Evolutionary conservation across 2,797 vertebrate genomes (phyloP).

Genomic region (Macropodus opercularis): DNA sequence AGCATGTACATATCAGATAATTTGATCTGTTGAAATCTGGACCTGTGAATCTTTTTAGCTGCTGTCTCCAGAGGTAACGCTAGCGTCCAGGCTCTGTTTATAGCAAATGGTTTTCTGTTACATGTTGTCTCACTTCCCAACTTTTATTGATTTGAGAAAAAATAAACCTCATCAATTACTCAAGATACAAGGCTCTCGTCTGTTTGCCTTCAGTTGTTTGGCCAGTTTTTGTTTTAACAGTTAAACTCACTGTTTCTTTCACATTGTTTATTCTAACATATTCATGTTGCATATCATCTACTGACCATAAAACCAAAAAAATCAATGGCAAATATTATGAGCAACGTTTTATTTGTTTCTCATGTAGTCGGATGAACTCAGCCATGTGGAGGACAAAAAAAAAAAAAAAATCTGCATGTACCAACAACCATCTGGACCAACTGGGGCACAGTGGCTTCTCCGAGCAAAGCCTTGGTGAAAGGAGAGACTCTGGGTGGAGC

Average conservation of each 20-base stretch:
- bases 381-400: background rate
- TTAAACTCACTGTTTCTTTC: background rate
- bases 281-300: background rate
- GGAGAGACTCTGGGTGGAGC: constrained; percentile 14
- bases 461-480: constrained; percentile 17
- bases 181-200: background rate
- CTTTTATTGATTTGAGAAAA: background rate
- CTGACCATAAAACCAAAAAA: background rate
- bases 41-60: background rate
- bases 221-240: background rate
- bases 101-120: background rate
- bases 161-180: background rate
- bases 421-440: constrained; percentile 50
- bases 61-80: background rate
- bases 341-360: constrained; percentile 1
- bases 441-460: constrained; percentile 34
- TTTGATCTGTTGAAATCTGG: background rate
- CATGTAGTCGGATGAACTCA: background rate
- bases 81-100: background rate
- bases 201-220: background rate
- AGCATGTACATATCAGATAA: background rate
- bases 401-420: constrained; percentile 22
- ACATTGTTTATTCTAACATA: background rate
- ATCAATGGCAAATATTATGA: background rate
- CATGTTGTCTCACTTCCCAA: background rate